Evolutionary conservation across 2,888 invertebrate species (phyloP).

Genomic region (Phengaris alcon): DNA sequence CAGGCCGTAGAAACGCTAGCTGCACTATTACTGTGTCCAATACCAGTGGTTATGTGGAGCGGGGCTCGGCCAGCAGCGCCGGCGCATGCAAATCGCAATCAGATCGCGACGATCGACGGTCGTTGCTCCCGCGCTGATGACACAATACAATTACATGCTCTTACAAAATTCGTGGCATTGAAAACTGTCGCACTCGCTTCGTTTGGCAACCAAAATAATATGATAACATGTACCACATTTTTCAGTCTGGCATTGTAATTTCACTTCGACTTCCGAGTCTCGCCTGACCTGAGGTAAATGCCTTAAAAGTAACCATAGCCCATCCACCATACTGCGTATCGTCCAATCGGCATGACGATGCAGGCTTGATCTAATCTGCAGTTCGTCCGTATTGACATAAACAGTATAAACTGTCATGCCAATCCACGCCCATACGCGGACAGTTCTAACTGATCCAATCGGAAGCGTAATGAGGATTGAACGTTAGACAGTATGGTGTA

Average conservation of each 20-base stretch:
- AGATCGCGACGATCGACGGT: slow-evolving; percentile 68
- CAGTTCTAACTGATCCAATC: no score
- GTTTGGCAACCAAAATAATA: slow-evolving; percentile 1
- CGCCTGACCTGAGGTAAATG: background rate
- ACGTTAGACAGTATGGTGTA: no score
- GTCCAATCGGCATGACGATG: no score
- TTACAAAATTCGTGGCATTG: slow-evolving; percentile 28
- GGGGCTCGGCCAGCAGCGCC: slow-evolving; percentile 40
- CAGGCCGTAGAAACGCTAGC: background rate
- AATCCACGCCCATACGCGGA: no score
- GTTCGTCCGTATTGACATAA: no score
- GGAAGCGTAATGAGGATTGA: no score
- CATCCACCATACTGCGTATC: no score
- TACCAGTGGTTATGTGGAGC: slow-evolving; percentile 38
- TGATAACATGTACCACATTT: background rate
- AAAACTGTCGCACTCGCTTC: slow-evolving; percentile 19
- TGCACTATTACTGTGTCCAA: background rate
- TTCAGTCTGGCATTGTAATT: background rate
- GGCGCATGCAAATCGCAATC: slow-evolving; percentile 76
- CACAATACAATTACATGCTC: slow-evolving; percentile 27
- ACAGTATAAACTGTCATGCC: no score
- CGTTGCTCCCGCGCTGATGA: slow-evolving; percentile 35
- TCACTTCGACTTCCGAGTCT: no score
- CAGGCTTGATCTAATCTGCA: no score
- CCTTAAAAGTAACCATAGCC: background rate